These are phyloP conservation scores for Maniola jurtina DNA, from an alignment of 1,140 invertebrate species.

Conservation along the genomic window DNA sequence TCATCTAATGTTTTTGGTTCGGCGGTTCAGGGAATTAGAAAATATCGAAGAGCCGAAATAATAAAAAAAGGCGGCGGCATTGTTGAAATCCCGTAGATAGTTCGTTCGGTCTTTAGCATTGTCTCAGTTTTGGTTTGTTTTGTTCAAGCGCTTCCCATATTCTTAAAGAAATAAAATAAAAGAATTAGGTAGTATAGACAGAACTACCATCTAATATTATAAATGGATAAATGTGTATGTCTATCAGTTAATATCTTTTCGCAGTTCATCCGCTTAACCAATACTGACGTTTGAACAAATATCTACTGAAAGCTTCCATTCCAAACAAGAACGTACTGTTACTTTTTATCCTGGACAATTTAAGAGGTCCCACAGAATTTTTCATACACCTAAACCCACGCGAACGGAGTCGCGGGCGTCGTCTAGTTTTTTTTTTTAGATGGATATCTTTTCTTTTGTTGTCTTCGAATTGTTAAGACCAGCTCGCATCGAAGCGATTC, in stretches of 20 bases:
- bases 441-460: background rate
- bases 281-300: too few species aligned
- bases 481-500: background rate
- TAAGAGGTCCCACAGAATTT: too few species aligned
- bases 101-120: background rate
- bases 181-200: background rate
- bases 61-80: constrained; percentile 20
- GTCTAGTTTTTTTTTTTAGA: background rate
- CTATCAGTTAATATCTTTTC: too few species aligned
- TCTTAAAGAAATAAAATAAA: background rate
- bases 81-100: constrained; percentile 18
- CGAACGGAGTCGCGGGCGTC: too few species aligned
- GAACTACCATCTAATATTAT: too few species aligned
- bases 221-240: too few species aligned
- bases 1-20: constrained; percentile 52
- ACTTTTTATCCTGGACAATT: too few species aligned
- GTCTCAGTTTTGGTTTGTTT: background rate
- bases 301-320: too few species aligned
- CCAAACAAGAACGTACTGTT: too few species aligned
- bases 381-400: too few species aligned
- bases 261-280: too few species aligned
- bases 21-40: constrained; percentile 50
- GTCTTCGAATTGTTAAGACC: background rate
- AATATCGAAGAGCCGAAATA: constrained; percentile 38
- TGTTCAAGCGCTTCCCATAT: background rate